phyloP scores from a whole-genome alignment of 2,888 invertebrate genomes.

The Drosophila suboccidentalis region DNA sequence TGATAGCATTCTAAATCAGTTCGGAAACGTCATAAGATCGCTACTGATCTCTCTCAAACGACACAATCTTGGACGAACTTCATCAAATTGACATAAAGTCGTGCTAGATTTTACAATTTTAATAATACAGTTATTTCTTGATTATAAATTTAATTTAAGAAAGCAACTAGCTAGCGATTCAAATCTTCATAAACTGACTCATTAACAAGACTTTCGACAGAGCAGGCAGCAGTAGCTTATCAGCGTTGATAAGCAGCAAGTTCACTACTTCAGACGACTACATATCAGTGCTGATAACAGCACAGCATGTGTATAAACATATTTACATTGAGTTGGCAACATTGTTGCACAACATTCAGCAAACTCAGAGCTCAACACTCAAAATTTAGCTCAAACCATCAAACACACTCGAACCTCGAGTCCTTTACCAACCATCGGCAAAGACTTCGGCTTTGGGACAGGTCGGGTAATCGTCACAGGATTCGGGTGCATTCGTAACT shows the following conservation, averaged over 20 bases:
- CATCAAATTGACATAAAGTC: too few relatives aligned
- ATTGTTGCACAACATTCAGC: conserved; percentile 41
- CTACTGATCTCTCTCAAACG: too few relatives aligned
- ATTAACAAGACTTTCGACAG: not conserved
- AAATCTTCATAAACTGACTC: not conserved
- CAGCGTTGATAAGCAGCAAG: conserved; percentile 5
- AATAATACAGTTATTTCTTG: too few relatives aligned
- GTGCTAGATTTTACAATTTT: too few relatives aligned
- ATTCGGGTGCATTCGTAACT: conserved; percentile 55
- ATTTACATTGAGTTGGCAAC: conserved; percentile 25
- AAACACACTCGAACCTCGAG: conserved; percentile 45
- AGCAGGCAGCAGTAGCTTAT: conserved; percentile 22
- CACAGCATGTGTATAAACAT: conserved; percentile 11
- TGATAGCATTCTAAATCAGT: too few relatives aligned
- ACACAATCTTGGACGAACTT: too few relatives aligned
- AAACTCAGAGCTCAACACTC: conserved; percentile 14
- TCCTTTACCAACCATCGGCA: conserved; percentile 23
- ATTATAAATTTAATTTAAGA: not conserved
- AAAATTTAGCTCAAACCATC: conserved; percentile 11
- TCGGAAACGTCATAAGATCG: too few relatives aligned
- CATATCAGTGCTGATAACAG: not conserved
- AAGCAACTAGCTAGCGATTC: not conserved
- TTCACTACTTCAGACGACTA: not conserved
- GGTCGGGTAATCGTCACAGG: conserved; percentile 19
- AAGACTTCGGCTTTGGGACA: conserved; percentile 20